Percentiles rank a stretch among this genome's conserved stretches.
Evolutionary conservation across 2,797 vertebrate genomes (phyloP).

Genomic region (Pipistrellus pygmaeus): DNA sequence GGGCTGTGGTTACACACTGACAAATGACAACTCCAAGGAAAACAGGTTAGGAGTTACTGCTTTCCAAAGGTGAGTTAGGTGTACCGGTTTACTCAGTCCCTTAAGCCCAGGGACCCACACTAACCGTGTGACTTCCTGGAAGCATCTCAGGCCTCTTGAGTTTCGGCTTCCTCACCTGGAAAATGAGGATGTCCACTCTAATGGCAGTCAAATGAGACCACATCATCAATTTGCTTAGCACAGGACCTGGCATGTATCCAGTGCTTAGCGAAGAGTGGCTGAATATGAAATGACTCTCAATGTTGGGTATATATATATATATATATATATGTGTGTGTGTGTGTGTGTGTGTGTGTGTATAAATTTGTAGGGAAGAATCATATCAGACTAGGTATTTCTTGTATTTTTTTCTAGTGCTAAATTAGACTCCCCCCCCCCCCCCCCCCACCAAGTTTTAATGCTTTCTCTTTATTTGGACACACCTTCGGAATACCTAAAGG

Average conservation of each 20-base stretch:
- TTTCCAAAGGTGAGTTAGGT: background rate
- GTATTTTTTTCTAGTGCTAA: background rate
- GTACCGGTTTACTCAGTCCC: background rate
- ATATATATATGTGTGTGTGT: too few relatives aligned
- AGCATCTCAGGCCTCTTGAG: background rate
- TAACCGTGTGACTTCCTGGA: background rate
- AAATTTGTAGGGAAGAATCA: background rate
- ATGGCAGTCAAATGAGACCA: background rate
- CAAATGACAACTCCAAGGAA: slow-evolving; percentile 40
- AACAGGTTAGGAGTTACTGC: background rate
- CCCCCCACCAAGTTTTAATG: slow-evolving; percentile 9
- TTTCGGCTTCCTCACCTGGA: background rate
- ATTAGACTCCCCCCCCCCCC: background rate
- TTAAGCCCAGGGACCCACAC: background rate
- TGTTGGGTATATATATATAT: background rate
- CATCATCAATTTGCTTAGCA: background rate
- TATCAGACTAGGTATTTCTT: background rate
- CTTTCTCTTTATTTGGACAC: slow-evolving; percentile 47
- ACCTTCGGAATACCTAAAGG: background rate
- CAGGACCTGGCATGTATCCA: background rate
- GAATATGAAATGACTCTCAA: background rate
- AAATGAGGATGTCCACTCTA: background rate
- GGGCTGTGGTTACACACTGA: slow-evolving; percentile 64
- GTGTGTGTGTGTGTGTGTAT: too few relatives aligned
- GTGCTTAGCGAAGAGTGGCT: background rate